Evolutionary conservation across 1,140 invertebrate species (phyloP).

Genomic region (Hormaphis cornu): DNA sequence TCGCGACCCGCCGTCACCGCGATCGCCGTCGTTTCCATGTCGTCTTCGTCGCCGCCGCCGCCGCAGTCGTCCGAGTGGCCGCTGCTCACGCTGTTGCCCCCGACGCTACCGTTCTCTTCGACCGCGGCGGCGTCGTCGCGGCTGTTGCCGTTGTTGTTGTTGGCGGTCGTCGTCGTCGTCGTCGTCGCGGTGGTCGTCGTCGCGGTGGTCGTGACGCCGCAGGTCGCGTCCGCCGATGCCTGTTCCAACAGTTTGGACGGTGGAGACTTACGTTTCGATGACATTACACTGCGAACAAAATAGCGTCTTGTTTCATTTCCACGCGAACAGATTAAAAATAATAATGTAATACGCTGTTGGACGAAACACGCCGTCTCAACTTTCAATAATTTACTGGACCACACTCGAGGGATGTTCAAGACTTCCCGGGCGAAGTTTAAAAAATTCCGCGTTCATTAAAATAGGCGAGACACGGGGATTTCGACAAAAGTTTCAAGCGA

Average conservation of each 20-base stretch:
- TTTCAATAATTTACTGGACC: no score
- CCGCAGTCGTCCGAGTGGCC: neutral
- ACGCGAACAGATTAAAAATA: no score
- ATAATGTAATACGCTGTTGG: no score
- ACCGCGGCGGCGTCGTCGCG: neutral
- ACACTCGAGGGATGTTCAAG: no score
- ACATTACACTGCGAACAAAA: conserved; percentile 68
- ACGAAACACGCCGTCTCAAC: no score
- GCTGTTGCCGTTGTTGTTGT: neutral
- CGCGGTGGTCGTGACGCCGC: neutral
- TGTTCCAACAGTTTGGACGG: conserved; percentile 81
- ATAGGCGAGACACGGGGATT: no score
- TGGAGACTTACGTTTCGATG: conserved; percentile 85
- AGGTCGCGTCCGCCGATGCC: neutral
- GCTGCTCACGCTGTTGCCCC: neutral
- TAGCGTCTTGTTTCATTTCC: no score
- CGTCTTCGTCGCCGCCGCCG: neutral
- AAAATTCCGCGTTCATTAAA: no score
- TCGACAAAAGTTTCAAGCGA: no score
- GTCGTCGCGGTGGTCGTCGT: neutral
- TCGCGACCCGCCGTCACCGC: neutral
- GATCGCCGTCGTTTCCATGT: neutral
- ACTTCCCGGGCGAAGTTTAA: no score
- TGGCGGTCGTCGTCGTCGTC: neutral
- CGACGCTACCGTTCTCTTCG: neutral